phyloP scores from a whole-genome alignment of 2,888 invertebrate genomes.

The Sphaerophoria rueppellii region DNA sequence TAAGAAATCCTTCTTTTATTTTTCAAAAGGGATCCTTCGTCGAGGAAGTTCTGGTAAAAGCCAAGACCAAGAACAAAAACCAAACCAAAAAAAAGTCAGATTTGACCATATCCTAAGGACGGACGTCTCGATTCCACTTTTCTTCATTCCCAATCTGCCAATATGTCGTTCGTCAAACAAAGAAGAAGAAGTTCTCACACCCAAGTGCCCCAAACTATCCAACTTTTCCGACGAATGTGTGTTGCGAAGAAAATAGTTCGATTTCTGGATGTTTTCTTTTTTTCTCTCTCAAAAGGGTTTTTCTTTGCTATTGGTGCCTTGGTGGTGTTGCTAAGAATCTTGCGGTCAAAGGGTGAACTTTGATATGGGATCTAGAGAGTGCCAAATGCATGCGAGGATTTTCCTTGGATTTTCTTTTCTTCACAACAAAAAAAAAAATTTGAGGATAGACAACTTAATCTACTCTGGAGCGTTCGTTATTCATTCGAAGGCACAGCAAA shows the following conservation, averaged over 20 bases:
- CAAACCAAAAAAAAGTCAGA: constrained; percentile 47
- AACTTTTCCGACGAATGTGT: not conserved
- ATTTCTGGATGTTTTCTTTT: constrained; percentile 39
- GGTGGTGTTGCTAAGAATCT: constrained; percentile 1
- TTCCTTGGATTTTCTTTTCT: constrained; percentile 1
- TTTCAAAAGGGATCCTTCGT: constrained; percentile 29
- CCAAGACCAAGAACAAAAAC: constrained; percentile 37
- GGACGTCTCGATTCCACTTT: not conserved
- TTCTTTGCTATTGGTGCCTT: no score
- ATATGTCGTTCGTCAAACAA: constrained; percentile 65
- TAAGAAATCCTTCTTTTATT: constrained; percentile 22
- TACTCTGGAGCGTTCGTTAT: constrained; percentile 37
- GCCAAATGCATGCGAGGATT: constrained; percentile 58
- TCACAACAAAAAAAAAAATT: constrained; percentile 17
- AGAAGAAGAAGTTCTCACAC: constrained; percentile 2
- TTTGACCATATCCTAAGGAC: constrained; percentile 45
- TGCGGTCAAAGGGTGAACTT: constrained; percentile 51
- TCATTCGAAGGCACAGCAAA: constrained; percentile 19
- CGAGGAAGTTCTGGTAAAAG: constrained; percentile 42
- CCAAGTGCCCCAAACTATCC: not conserved
- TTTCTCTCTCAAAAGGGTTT: not conserved
- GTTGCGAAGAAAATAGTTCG: constrained; percentile 58
- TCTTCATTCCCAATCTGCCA: constrained; percentile 46
- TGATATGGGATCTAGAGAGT: constrained; percentile 36
- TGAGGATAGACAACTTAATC: constrained; percentile 65